Evolutionary conservation across 1,140 invertebrate genomes (phyloP), one percentile per base, ranked within the genome.

Genomic region (Eubasilissa regina): DNA sequence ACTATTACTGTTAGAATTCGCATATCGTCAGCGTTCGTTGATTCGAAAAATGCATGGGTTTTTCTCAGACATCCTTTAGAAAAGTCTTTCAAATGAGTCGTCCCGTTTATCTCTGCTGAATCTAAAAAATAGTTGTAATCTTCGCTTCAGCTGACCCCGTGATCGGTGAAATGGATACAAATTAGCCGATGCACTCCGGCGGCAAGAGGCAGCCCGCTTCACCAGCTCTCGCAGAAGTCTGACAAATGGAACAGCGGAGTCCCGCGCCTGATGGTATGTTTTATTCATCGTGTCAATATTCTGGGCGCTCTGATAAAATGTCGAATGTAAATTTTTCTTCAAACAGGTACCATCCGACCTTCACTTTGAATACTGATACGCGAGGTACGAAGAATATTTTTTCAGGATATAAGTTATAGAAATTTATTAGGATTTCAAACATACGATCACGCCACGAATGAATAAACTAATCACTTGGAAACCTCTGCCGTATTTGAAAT

Each of bases 261-360:
- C 47, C 58, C 17, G 17, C 21, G 11, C n/a, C 43, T 75, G 53
- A 60, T 19, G 25, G 47, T 25, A 76, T 76, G 74, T 76, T 62
- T 76, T 76, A 76, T 76, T 76, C 74, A 76, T 76, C 55, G 21
- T 58, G 45, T 76, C 74, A 76, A 76, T 76, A 76, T 76, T 62
- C 74, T 64, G 74, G 64, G 45, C 56, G 56, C 56, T 25, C 44
- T 12, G 25, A 76, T 76, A 64, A 51, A 76, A 76, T 25, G 43
- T n/a, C 35, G 17, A 62, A 64, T 62, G 55, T 51, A 62, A 75
- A 76, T 64, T 62, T 64, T 53, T 8, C 70, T 55, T 68, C 64
- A 68, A 68, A 68, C 64, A 68, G 64, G 64, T 68, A 68, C 21
- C 43, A 45, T 45, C 64, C 64, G 35, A 47, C 44, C 64, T 68